Evolutionary conservation across 2,888 invertebrate species (phyloP).

Genomic region (Cepaea hortensis): DNA sequence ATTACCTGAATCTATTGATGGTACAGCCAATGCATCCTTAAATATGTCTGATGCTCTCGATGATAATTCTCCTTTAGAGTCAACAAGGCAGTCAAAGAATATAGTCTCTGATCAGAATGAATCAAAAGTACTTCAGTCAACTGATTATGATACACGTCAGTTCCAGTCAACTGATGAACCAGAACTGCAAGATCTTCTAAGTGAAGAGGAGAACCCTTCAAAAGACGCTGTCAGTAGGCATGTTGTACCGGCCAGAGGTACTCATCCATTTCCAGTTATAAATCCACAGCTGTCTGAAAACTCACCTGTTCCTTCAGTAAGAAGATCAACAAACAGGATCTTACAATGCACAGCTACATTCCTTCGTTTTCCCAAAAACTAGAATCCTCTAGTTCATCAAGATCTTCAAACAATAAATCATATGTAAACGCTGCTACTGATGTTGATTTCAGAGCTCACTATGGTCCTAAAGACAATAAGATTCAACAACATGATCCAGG

Average conservation of each 20-base stretch:
- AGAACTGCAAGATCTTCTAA: constrained; percentile 65
- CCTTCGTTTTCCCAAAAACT: constrained; percentile 49
- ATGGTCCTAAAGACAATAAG: neutral
- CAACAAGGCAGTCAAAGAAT: constrained; percentile 64
- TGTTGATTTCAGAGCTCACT: neutral
- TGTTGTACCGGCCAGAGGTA: constrained; percentile 44
- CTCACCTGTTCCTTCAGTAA: constrained; percentile 67
- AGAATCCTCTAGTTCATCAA: constrained; percentile 32
- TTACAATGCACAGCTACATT: constrained; percentile 51
- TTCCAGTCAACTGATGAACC: constrained; percentile 71
- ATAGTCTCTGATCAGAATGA: constrained; percentile 53
- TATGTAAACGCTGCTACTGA: neutral
- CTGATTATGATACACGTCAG: constrained; percentile 65
- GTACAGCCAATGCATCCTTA: constrained; percentile 58
- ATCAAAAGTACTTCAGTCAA: constrained; percentile 60
- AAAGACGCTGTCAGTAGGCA: constrained; percentile 50
- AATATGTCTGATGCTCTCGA: constrained; percentile 56
- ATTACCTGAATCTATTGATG: constrained; percentile 63
- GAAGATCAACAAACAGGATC: constrained; percentile 63
- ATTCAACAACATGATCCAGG: neutral
- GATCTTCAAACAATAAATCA: constrained; percentile 19
- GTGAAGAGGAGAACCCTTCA: constrained; percentile 61
- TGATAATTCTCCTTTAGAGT: constrained; percentile 65
- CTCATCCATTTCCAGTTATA: constrained; percentile 64
- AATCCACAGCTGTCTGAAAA: constrained; percentile 67